Base-by-base conservation (phyloP, 2,888 invertebrate species). In the Euzetes globulus region DNA sequence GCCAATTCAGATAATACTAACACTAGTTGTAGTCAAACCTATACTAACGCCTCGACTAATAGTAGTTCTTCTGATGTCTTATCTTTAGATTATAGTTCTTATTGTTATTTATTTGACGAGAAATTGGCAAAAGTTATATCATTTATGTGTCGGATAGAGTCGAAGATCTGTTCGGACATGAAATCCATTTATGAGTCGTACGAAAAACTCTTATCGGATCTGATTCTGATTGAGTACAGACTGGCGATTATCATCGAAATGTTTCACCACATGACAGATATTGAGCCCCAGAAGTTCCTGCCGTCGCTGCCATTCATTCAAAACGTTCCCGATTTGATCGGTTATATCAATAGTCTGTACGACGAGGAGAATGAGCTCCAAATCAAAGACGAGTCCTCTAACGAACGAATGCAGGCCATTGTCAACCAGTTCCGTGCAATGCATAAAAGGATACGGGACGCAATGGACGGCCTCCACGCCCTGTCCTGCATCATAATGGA, bases 211-310 rank as follows among this genome's bases (percentile, higher is more conserved):
- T 22, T 58, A 22, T 17, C 15, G 19, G 58, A n/a, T n/a, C 25
- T 58, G 11, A 22, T 58, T 11, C 15, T 58, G 58, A 58, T 58
- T 22, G 58, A 58, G 58, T 58, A 58, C 58, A 58, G 58, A 58
- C 25, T 58, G 25, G 58, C 5, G 11, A 58, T 58, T 5, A 58
- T 58, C 19, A 58, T 58, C 13, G 58, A 58, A 22, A 58, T 58
- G 58, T 58, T 58, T 58, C 58, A 58, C 22, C 58, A 58, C 25
- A 58, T 58, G 58, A 58, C 58, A 25, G 58, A 58, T 22, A 22
- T 58, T 22, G 58, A 58, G 58, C 58, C 58, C 11, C 58, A 58
- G 19, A 58, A 58, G 58, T 58, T 58, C 25, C 58, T 58, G 19
- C 58, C 58, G 25, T 58, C 22, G 22, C 58, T 58, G 11, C 58